Evolutionary conservation across 1,140 invertebrate species (phyloP).

Genomic region (Drosophila yakuba): DNA sequence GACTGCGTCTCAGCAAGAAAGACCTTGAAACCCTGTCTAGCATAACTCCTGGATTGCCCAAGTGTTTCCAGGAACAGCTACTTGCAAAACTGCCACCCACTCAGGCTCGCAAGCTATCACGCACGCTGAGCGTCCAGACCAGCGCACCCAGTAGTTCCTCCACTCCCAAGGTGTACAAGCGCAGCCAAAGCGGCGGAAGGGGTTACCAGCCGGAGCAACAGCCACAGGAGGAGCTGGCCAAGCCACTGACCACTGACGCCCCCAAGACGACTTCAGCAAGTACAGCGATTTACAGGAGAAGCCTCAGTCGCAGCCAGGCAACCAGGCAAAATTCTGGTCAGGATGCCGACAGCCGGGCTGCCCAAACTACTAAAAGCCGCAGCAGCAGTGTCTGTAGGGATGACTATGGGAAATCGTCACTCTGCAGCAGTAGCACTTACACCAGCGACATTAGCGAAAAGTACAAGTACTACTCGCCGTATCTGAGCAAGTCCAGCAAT

Average conservation of each 20-base stretch:
- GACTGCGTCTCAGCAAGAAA: slow-evolving; percentile 88
- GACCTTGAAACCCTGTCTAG: slow-evolving; percentile 88
- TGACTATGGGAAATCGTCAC: slow-evolving; percentile 70
- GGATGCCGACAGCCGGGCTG: slow-evolving; percentile 10
- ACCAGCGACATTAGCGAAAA: slow-evolving; percentile 80
- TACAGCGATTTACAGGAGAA: slow-evolving; percentile 67
- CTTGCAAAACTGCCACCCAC: slow-evolving; percentile 87
- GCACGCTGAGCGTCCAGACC: slow-evolving; percentile 87
- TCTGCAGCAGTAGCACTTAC: slow-evolving; percentile 65
- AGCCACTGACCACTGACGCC: slow-evolving; percentile 48
- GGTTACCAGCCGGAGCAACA: slow-evolving; percentile 46
- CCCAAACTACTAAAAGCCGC: slow-evolving; percentile 49
- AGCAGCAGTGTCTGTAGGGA: slow-evolving; percentile 78
- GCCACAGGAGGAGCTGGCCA: slow-evolving; percentile 17
- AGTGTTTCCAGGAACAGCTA: slow-evolving; percentile 88
- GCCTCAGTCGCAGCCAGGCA: slow-evolving; percentile 57
- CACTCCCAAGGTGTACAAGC: slow-evolving; percentile 68
- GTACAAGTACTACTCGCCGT: slow-evolving; percentile 83
- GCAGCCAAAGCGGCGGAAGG: slow-evolving; percentile 80
- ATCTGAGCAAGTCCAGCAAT: slow-evolving; percentile 69
- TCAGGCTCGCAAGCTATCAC: slow-evolving; percentile 87
- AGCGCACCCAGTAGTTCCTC: slow-evolving; percentile 33
- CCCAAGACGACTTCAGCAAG: slow-evolving; percentile 63
- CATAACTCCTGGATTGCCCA: slow-evolving; percentile 88
- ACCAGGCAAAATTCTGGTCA: slow-evolving; percentile 1